Evolutionary conservation across 2,888 invertebrate species (phyloP).

Genomic region (Philereme vetulata): DNA sequence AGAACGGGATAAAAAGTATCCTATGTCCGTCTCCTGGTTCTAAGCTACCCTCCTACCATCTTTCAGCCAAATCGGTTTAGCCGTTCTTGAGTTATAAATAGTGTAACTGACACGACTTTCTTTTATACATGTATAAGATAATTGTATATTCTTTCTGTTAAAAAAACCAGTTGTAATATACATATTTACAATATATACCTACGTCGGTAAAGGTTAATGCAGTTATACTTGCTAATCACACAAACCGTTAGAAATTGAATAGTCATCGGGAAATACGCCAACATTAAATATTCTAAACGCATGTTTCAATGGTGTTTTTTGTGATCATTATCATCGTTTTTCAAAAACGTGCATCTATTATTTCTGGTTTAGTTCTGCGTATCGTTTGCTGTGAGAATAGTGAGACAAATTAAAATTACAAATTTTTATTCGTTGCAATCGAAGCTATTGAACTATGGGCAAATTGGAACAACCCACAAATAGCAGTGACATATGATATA

Average conservation of each 20-base stretch:
- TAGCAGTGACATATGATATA: too few species aligned
- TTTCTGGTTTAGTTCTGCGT: background rate
- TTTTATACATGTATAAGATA: too few species aligned
- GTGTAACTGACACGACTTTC: too few species aligned
- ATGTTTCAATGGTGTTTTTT: constrained; percentile 4
- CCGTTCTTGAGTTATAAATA: too few species aligned
- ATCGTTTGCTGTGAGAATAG: constrained; percentile 3
- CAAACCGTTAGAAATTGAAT: constrained; percentile 18
- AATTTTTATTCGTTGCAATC: background rate
- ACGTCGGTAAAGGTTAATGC: too few species aligned
- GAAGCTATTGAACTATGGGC: background rate
- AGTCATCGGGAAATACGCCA: constrained; percentile 18
- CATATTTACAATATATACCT: background rate
- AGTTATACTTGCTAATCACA: constrained; percentile 6
- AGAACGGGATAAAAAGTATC: too few species aligned
- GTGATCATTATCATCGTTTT: constrained; percentile 15
- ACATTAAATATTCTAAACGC: constrained; percentile 13
- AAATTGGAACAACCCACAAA: too few species aligned
- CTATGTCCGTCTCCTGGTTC: too few species aligned
- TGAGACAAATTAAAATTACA: constrained; percentile 1
- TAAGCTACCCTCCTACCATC: too few species aligned
- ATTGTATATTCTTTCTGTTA: too few species aligned
- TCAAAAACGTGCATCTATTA: constrained; percentile 7
- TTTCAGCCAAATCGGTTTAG: too few species aligned
- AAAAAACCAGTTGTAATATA: too few species aligned